phyloP scores from a whole-genome alignment of 1,140 invertebrate species.

The Drosophila kohkoa region DNA sequence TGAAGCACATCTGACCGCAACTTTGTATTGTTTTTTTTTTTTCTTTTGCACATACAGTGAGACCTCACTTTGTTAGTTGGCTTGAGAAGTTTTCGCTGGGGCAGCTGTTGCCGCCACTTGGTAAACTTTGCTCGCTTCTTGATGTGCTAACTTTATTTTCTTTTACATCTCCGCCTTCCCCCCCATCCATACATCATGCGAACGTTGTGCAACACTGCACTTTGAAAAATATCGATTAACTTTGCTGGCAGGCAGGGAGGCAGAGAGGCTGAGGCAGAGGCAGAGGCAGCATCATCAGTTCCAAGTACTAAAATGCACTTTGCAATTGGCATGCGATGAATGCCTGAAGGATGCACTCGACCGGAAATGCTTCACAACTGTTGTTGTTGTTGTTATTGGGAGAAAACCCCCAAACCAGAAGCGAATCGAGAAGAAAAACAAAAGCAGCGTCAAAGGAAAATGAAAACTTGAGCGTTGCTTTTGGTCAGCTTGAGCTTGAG shows the following conservation, averaged over 20 bases:
- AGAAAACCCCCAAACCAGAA: background rate
- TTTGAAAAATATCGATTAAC: conserved; percentile 41
- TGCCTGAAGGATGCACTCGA: conserved; percentile 42
- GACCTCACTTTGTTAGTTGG: conserved; percentile 13
- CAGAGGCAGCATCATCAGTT: conserved; percentile 9
- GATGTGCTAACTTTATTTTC: conserved; percentile 28
- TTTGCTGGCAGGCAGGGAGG: background rate
- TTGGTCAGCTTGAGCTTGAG: conserved; percentile 5
- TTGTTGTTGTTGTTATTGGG: background rate
- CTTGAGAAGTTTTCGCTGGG: conserved; percentile 17
- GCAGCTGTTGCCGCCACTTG: conserved; percentile 45
- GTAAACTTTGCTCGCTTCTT: conserved; percentile 33
- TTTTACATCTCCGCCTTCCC: background rate
- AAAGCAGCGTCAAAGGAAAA: conserved; percentile 5
- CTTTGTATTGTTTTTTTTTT: conserved; percentile 5
- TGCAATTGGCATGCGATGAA: conserved; percentile 43
- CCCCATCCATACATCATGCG: too few relatives aligned
- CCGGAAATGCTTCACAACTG: conserved; percentile 37
- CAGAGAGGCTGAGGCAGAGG: background rate
- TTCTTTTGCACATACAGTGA: conserved; percentile 7
- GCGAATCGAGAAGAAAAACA: conserved; percentile 2
- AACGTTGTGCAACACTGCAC: conserved; percentile 28
- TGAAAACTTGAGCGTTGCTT: conserved; percentile 5
- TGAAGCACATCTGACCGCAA: background rate
- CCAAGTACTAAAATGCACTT: conserved; percentile 32